Evolutionary conservation across 2,888 invertebrate species (phyloP).

Genomic region (Drosophila lacicola): DNA sequence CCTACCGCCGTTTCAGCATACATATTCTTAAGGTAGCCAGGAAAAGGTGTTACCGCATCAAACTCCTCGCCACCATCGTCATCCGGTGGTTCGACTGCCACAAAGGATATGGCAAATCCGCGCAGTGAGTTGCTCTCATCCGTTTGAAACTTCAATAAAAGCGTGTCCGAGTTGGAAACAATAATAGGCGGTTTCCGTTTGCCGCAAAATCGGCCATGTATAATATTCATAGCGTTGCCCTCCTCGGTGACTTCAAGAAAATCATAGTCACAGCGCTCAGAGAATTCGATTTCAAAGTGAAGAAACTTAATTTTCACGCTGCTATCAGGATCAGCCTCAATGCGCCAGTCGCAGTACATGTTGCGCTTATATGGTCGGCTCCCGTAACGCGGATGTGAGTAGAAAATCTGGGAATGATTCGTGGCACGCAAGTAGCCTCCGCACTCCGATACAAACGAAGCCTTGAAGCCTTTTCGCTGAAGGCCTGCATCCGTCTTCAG

Average conservation of each 20-base stretch:
- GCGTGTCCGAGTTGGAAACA: constrained; percentile 93
- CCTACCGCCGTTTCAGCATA: constrained; percentile 59
- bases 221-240: constrained; percentile 87
- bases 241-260: constrained; percentile 95
- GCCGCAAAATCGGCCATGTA: constrained; percentile 95
- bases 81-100: constrained; percentile 88
- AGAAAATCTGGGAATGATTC: constrained; percentile 92
- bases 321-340: constrained; percentile 92
- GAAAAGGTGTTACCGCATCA: constrained; percentile 84
- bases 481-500: constrained; percentile 98
- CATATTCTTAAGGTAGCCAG: constrained; percentile 84
- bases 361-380: constrained; percentile 94
- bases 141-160: constrained; percentile 94
- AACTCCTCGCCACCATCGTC: constrained; percentile 80
- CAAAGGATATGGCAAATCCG: constrained; percentile 96
- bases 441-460: constrained; percentile 96
- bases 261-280: constrained; percentile 96
- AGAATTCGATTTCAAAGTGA: constrained; percentile 91
- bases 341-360: constrained; percentile 97
- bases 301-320: constrained; percentile 94
- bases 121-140: constrained; percentile 96
- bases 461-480: constrained; percentile 97
- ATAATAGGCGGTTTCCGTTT: constrained; percentile 93
- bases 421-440: constrained; percentile 95
- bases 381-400: constrained; percentile 97